Evolutionary conservation across 2,888 invertebrate species (phyloP).

Genomic region (Apantesis nais): DNA sequence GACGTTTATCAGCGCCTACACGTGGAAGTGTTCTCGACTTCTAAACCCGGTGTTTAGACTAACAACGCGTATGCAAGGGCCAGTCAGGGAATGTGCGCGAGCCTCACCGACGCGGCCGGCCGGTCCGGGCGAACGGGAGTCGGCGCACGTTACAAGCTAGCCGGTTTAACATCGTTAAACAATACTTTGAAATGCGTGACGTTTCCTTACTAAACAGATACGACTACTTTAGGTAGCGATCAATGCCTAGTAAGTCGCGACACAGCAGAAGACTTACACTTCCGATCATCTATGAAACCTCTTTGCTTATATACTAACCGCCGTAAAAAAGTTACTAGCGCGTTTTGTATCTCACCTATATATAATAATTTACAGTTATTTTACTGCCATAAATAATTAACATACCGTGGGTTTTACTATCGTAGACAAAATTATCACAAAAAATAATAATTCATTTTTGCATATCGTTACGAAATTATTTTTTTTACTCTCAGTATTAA

Average conservation of each 20-base stretch:
- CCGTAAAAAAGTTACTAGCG: conserved; percentile 32
- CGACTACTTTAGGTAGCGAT: conserved; percentile 57
- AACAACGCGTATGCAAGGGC: conserved; percentile 56
- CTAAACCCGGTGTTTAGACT: conserved; percentile 59
- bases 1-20: conserved; percentile 51
- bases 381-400: background rate
- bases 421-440: background rate
- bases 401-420: background rate
- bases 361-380: background rate
- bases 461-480: background rate
- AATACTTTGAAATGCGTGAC: conserved; percentile 52
- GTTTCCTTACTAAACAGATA: conserved; percentile 56
- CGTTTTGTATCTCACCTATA: conserved; percentile 27
- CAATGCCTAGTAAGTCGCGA: conserved; percentile 66
- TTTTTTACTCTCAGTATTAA: background rate
- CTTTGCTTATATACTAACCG: conserved; percentile 17
- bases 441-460: background rate
- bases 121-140: conserved; percentile 57
- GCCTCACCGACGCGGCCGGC: conserved; percentile 60
- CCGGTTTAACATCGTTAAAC: conserved; percentile 54
- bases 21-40: conserved; percentile 58
- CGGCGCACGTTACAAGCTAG: conserved; percentile 59
- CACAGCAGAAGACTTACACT: conserved; percentile 54
- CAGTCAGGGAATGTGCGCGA: conserved; percentile 58
- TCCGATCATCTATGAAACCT: conserved; percentile 28